Percentiles rank a stretch among this genome's conserved stretches.
Evolutionary conservation across 2,888 invertebrate species (phyloP).

Genomic region (Netelia inedita): DNA sequence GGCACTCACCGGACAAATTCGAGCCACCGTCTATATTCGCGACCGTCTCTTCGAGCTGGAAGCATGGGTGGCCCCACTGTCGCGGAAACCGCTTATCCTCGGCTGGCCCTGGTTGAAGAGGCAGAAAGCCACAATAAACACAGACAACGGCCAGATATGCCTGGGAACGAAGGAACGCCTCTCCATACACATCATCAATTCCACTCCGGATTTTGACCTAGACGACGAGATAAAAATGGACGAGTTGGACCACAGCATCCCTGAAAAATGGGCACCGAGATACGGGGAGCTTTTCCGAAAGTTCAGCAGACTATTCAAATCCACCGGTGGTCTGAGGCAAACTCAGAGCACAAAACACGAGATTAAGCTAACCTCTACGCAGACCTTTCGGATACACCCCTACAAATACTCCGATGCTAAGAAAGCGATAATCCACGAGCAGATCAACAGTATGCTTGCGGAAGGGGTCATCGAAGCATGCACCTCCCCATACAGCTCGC

Average conservation of each 20-base stretch:
- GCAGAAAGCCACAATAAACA: neutral
- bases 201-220: neutral
- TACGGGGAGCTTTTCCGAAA: neutral
- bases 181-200: neutral
- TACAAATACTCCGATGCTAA: constrained; percentile 51
- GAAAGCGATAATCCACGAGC: neutral
- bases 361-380: constrained; percentile 21
- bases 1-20: neutral
- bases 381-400: constrained; percentile 31
- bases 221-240: neutral
- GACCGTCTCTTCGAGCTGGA: neutral
- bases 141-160: neutral
- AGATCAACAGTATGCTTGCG: constrained; percentile 60
- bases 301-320: neutral
- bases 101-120: neutral
- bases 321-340: neutral
- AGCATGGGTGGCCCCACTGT: neutral
- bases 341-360: constrained; percentile 33
- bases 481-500: constrained; percentile 64
- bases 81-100: neutral
- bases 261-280: neutral
- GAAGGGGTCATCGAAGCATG: constrained; percentile 65
- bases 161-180: neutral
- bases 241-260: neutral
- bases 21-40: neutral